These are phyloP conservation scores for Nudaria mundana DNA, from an alignment of 2,888 invertebrate species.

Conservation along the genomic window DNA sequence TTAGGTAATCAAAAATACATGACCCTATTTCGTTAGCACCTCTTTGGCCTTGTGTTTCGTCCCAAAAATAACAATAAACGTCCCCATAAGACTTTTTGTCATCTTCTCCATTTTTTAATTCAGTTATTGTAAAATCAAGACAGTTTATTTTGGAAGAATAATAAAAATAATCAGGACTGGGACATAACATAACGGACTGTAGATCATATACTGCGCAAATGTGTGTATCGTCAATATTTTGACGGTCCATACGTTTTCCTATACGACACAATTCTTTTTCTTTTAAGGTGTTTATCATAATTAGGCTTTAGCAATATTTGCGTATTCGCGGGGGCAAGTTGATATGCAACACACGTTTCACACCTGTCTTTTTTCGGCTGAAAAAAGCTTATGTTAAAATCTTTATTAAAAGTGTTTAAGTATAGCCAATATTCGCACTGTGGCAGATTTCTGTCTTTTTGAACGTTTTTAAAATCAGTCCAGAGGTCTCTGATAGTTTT, in stretches of 20 bases:
- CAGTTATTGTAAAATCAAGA: too few relatives aligned
- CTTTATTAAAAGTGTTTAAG: background rate
- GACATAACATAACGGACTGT: too few relatives aligned
- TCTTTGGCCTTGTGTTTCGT: too few relatives aligned
- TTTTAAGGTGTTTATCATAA: background rate
- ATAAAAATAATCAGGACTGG: too few relatives aligned
- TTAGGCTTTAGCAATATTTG: background rate
- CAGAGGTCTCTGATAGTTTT: background rate
- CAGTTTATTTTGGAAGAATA: too few relatives aligned
- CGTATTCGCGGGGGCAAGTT: background rate
- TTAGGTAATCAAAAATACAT: too few relatives aligned
- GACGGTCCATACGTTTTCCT: constrained; percentile 11
- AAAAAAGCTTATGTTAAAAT: background rate
- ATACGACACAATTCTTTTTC: background rate
- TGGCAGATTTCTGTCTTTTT: constrained; percentile 12
- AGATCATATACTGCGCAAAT: too few relatives aligned
- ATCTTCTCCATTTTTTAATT: too few relatives aligned
- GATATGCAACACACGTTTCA: background rate
- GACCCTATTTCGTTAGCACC: too few relatives aligned
- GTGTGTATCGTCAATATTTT: constrained; percentile 22
- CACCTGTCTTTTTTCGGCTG: background rate
- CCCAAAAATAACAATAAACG: too few relatives aligned
- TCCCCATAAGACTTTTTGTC: too few relatives aligned
- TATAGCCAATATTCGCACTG: background rate
- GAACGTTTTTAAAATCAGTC: constrained; percentile 12